A percentile compares a stretch with the other conserved stretches of the same genome.
Evolutionary conservation across 2,888 invertebrate species (phyloP).

Genomic region (Diloba caeruleocephala): DNA sequence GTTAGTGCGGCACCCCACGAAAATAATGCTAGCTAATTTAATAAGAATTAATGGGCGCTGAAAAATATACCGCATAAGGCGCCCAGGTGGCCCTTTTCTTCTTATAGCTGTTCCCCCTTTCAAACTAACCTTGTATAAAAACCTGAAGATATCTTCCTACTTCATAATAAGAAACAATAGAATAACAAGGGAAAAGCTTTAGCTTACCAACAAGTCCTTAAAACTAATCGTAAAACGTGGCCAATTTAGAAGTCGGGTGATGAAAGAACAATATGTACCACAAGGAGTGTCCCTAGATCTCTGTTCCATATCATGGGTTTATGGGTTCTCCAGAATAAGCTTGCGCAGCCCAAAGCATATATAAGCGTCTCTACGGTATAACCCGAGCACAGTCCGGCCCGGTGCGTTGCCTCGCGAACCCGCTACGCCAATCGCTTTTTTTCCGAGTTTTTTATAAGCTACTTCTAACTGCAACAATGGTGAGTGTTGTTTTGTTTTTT

Average conservation of each 20-base stretch:
- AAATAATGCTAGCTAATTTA: no score
- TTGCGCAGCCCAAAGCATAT: conserved; percentile 48
- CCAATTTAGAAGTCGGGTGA: conserved; percentile 3
- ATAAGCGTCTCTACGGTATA: conserved; percentile 60
- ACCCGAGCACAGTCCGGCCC: conserved; percentile 77
- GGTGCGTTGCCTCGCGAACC: conserved; percentile 85
- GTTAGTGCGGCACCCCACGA: no score
- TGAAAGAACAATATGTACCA: conserved; percentile 3
- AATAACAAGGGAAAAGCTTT: not conserved
- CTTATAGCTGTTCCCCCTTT: no score
- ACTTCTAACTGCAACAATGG: conserved; percentile 42
- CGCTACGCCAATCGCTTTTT: conserved; percentile 68
- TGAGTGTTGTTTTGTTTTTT: conserved; percentile 26
- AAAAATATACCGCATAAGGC: no score
- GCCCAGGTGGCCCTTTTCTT: no score
- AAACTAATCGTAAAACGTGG: not conserved
- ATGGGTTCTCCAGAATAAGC: conserved; percentile 67
- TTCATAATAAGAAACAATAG: no score
- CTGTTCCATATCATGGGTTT: conserved; percentile 32
- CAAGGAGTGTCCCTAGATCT: conserved; percentile 33
- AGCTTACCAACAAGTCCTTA: not conserved
- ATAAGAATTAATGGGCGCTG: no score
- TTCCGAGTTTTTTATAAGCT: conserved; percentile 27
- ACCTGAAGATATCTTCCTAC: no score
- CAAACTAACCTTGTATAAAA: no score